A percentile compares a stretch with the other conserved stretches of the same genome.
Conservation (phyloP, 2,113 vertebrate species). For the Ceratotherium simum region DNA sequence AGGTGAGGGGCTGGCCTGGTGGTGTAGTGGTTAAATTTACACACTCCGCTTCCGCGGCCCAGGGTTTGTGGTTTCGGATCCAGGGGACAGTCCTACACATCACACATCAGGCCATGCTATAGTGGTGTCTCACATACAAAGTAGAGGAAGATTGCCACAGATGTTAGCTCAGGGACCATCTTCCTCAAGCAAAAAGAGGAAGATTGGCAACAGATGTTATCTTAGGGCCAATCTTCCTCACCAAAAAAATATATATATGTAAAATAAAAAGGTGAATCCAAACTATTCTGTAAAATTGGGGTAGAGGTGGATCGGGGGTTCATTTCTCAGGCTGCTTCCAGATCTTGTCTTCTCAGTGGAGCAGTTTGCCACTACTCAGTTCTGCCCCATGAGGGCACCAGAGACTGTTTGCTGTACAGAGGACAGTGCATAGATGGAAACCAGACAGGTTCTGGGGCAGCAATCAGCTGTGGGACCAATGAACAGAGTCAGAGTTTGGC, state of each 20-base stretch:
- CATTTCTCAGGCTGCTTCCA: not conserved
- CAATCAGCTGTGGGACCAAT: accelerated
- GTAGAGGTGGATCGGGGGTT: not conserved
- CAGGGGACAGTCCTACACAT: no score
- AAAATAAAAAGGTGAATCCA: not conserved
- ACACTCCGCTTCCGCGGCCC: no score
- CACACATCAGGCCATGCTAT: no score
- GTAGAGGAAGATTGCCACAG: no score
- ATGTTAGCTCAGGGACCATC: no score
- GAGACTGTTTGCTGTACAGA: conserved; percentile 23
- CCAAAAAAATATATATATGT: not conserved
- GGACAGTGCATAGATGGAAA: accelerated
- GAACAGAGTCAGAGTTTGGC: not conserved
- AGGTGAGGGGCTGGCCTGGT: not conserved
- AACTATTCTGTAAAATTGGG: not conserved
- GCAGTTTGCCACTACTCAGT: not conserved
- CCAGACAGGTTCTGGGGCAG: not conserved
- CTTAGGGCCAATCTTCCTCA: no score
- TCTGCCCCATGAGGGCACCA: conserved; percentile 74
- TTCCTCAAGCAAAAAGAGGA: no score
- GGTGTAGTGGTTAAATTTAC: no score
- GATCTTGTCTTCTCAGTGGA: accelerated
- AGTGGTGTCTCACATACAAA: no score
- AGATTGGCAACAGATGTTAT: no score
- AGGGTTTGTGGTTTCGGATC: no score